Evolutionary conservation across 2,113 vertebrate species (phyloP), one percentile per base, ranked within the genome.

Genomic region (Deroptyus accipitrinus): DNA sequence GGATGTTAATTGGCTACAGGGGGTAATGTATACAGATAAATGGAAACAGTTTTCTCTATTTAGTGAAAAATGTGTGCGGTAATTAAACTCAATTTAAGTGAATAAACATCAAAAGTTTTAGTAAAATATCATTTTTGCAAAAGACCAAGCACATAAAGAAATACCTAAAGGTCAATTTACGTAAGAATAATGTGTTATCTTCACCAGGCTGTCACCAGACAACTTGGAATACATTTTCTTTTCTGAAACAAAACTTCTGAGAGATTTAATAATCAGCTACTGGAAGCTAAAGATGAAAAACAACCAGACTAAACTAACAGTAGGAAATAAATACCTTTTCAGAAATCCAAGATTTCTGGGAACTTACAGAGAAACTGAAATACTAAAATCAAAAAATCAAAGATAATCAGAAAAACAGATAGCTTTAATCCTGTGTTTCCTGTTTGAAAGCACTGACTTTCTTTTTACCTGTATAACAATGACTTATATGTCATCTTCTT

Each of bases 21-120:
- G 12, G 52, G 42, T 15, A 74, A 90, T 17, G 59, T 37, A 77
- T 90, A 83, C 33, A 72, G 68, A 68, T 69, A 95, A 95, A 85
- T n/a, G 41, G 70, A 72, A 92, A 92, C 25, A 57, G 39, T 81
- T 96, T 86, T 67, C 72, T 62, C 39, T 41, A 39, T 41, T 68
- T 92, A 80, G 57, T 83, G 66, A 77, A 84, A 95, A 94, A 94
- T 3, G 7, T 41, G 84, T 64, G 25, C 27, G 64, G 48, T 85
- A 95, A 96, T 95, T 97, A 95, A 94, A 87, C 33, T 63, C 63
- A 51, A 62, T 96, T 95, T 76, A 83, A 90, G 41, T 85, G 66
- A 90, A 95, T 80, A 97, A 97, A 87, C 51, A 90, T 33, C 51
- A 44, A 87, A 1, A 35, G 35, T 62, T 96, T 84, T 39, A 68